Evolutionary conservation across 2,888 invertebrate species (phyloP), one percentile per base, ranked within the genome.

Genomic region (Zootermopsis nevadensis): DNA sequence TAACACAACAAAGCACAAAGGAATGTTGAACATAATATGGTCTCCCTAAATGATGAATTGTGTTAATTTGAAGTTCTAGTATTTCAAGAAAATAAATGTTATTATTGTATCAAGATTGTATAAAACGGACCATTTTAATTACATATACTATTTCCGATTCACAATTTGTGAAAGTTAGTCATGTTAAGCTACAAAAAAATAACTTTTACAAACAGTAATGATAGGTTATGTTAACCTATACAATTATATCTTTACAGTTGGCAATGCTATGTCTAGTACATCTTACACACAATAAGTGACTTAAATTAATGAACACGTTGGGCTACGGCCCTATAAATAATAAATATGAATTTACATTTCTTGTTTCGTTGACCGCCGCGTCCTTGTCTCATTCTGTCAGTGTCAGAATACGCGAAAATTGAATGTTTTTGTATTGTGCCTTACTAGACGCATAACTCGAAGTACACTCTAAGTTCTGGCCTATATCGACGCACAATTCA

Each of bases 301-400:
- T 48, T 79, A 67, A 81, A 81, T 38, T 81, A 81, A 77, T 31
- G 66, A 38, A 80, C n/a, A 48, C 69, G 66, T 55, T 82, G 82
- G 77, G 80, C 76, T 66, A 82, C 80, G 81, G 84, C 79, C 83
- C 83, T 69, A 83, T 66, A 83, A 84, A 84, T 82, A 85, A 85
- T 84, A 85, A 85, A 85, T 85, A 86, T 86, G 84, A 85, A 86
- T 86, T 91, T 91, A 91, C 91, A 91, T 91, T 91, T 91, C 89
- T 91, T 90, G 89, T 90, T 91, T 87, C 91, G 90, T 88, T 91
- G 90, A 87, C 90, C 91, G 88, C 91, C 91, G 87, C 91, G 91
- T 88, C 91, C 91, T 89, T 91, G 91, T 89, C 91, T 91, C 91
- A 91, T 91, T 89, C 89, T 91, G 89, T 88, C 88, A 88, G 87